Percentiles rank a stretch among this genome's conserved stretches.
Conservation (phyloP, 2,113 vertebrate genomes). For the Saimiri boliviensis region DNA sequence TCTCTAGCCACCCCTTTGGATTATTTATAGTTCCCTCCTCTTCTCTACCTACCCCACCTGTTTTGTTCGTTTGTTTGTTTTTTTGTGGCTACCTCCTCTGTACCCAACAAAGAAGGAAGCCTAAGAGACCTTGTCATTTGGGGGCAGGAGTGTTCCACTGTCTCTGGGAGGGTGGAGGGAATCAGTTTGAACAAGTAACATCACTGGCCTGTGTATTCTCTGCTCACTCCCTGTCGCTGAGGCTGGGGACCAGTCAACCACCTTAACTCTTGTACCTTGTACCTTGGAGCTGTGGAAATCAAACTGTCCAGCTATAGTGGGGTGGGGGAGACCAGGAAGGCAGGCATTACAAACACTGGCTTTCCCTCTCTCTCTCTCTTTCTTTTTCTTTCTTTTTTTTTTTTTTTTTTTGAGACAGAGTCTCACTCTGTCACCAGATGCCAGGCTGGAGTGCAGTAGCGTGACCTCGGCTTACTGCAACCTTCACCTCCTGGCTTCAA, state of each 20-base stretch:
- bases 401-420: too few relatives aligned
- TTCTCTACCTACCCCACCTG: neutral
- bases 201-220: neutral
- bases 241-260: too few relatives aligned
- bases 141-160: neutral
- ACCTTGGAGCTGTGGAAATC: neutral
- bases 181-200: neutral
- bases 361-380: neutral
- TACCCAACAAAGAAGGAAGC: neutral
- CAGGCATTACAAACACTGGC: constrained; percentile 16
- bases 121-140: neutral
- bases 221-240: neutral
- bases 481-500: too few relatives aligned
- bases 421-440: too few relatives aligned
- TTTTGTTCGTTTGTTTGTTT: neutral
- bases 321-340: neutral
- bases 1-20: neutral
- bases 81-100: neutral
- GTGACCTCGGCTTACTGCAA: too few relatives aligned
- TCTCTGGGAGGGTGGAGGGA: neutral
- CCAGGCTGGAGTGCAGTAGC: too few relatives aligned
- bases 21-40: neutral
- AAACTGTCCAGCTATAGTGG: neutral
- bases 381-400: too few relatives aligned
- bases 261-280: neutral